Conservation (phyloP, 1,140 invertebrate genomes). For the Drosophila lowei region DNA sequence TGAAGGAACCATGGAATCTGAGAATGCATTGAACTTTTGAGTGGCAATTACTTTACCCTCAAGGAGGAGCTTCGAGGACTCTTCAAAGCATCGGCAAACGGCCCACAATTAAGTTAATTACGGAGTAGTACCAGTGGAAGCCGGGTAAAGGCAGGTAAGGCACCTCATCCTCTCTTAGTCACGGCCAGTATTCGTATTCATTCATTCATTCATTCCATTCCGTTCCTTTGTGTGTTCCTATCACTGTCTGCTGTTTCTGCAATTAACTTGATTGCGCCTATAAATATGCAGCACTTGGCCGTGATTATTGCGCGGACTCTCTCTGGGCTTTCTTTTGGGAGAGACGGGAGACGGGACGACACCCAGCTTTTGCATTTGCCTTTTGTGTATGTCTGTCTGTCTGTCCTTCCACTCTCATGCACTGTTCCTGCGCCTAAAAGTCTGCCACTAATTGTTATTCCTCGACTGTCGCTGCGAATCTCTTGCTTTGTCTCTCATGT, state of each 20-base stretch:
- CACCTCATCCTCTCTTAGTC: too few species aligned
- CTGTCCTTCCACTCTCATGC: not conserved
- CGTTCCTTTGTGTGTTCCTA: constrained; percentile 3
- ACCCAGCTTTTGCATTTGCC: constrained; percentile 6
- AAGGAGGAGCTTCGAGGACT: not conserved
- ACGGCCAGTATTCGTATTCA: too few species aligned
- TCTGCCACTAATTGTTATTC: constrained; percentile 73
- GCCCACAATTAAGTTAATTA: constrained; percentile 78
- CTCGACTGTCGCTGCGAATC: constrained; percentile 31
- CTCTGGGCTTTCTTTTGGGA: constrained; percentile 8
- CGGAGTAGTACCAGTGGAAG: not conserved
- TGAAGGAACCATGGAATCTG: not conserved
- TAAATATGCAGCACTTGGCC: constrained; percentile 78
- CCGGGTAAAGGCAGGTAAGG: not conserved
- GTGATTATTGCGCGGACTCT: constrained; percentile 74
- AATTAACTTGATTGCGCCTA: constrained; percentile 82
- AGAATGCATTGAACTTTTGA: constrained; percentile 65
- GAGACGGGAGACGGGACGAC: too few species aligned
- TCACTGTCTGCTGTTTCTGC: constrained; percentile 39
- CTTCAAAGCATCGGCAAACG: constrained; percentile 38
- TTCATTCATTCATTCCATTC: too few species aligned
- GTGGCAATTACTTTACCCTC: constrained; percentile 56
- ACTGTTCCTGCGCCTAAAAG: constrained; percentile 48
- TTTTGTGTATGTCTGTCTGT: constrained; percentile 8
- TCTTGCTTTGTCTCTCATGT: not conserved